Conservation (phyloP, 2,888 invertebrate species). For the Lasioglossum figueresi region DNA sequence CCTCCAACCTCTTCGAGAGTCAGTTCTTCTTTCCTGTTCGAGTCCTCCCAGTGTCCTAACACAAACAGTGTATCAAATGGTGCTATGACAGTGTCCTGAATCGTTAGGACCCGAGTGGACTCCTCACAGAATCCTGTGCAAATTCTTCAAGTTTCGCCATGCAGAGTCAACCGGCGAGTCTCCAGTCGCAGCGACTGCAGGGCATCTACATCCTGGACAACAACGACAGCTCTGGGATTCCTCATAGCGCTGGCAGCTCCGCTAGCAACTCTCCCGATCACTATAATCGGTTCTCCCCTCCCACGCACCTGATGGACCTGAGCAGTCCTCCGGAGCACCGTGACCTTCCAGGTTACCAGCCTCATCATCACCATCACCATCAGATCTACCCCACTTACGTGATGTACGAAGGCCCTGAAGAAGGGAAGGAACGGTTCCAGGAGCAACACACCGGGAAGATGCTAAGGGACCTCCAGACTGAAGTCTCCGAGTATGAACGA, state of each 20-base stretch:
- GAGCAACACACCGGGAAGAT: conserved; percentile 59
- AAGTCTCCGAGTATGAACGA: conserved; percentile 64
- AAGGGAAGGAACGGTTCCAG: conserved; percentile 69
- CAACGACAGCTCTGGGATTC: conserved; percentile 76
- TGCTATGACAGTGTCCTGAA: conserved; percentile 31
- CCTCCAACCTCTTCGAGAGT: background rate
- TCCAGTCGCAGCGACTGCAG: conserved; percentile 69
- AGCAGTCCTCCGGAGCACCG: conserved; percentile 76
- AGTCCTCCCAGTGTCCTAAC: background rate
- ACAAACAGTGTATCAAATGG: background rate
- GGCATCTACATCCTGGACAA: conserved; percentile 69
- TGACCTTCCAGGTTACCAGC: conserved; percentile 59
- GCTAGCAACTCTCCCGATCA: conserved; percentile 79
- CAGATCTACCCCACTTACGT: conserved; percentile 61
- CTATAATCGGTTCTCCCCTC: conserved; percentile 77
- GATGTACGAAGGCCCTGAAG: conserved; percentile 70
- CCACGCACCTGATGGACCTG: conserved; percentile 78
- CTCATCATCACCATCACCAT: conserved; percentile 63
- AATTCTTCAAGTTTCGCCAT: conserved; percentile 46
- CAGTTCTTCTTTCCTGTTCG: background rate
- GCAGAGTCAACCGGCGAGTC: conserved; percentile 73
- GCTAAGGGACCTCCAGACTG: conserved; percentile 64
- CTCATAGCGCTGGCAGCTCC: conserved; percentile 79
- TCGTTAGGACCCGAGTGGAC: background rate
- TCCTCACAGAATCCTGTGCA: background rate